These are phyloP conservation scores for Dasypogon diadema DNA, from an alignment of 2,888 invertebrate species.

Conservation along the genomic window DNA sequence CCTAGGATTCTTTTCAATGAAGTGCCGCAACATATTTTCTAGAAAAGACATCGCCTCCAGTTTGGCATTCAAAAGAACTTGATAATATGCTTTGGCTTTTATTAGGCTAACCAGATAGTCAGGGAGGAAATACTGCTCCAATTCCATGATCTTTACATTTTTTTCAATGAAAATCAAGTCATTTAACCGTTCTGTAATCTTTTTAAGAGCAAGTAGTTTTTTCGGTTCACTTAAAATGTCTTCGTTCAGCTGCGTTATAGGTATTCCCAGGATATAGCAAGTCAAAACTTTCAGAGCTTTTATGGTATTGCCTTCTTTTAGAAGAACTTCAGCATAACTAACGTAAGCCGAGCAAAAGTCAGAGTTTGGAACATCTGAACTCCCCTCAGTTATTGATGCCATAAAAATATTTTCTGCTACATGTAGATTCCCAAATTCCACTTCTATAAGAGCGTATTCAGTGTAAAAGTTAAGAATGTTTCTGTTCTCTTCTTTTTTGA, in stretches of 20 bases:
- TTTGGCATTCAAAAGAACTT: slow-evolving; percentile 59
- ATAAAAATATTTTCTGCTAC: slow-evolving; percentile 70
- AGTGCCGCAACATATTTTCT: slow-evolving; percentile 58
- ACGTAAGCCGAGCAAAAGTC: slow-evolving; percentile 62
- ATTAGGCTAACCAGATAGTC: slow-evolving; percentile 61
- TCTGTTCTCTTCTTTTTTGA: slow-evolving; percentile 71
- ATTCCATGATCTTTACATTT: slow-evolving; percentile 60
- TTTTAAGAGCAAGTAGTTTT: slow-evolving; percentile 59
- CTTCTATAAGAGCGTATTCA: slow-evolving; percentile 75
- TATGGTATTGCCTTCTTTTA: slow-evolving; percentile 57
- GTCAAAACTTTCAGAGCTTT: slow-evolving; percentile 61
- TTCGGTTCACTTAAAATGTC: slow-evolving; percentile 56
- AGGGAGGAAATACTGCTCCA: slow-evolving; percentile 64
- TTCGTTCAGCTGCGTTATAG: slow-evolving; percentile 52
- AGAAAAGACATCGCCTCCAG: slow-evolving; percentile 60
- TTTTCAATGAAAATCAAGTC: slow-evolving; percentile 59
- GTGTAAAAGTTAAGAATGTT: slow-evolving; percentile 73
- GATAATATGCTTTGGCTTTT: slow-evolving; percentile 60
- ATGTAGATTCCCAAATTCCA: slow-evolving; percentile 70
- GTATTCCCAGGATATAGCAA: slow-evolving; percentile 57
- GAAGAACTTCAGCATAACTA: slow-evolving; percentile 62
- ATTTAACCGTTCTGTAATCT: slow-evolving; percentile 58
- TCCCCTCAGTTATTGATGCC: slow-evolving; percentile 66
- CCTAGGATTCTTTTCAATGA: slow-evolving; percentile 58
- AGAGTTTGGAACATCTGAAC: slow-evolving; percentile 56